Base-by-base conservation (phyloP, 30 jellyfish, hydroid and myxozoan species). In the Hydra vulgaris region DNA sequence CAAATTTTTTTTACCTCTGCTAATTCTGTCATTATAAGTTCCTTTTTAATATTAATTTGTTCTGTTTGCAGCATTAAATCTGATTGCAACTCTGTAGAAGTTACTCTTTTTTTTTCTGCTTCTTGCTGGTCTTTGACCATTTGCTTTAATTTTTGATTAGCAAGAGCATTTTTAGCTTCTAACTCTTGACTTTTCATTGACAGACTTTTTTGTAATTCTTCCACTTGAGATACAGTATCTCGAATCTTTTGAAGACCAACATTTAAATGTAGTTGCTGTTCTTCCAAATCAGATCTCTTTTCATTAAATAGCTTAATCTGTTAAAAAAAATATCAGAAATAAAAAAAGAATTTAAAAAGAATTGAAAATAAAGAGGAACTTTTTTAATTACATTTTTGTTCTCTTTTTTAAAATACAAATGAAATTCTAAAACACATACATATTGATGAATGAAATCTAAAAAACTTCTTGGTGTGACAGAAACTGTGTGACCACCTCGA, bases 91-190 rank as follows among this genome's bases (percentile, higher is more conserved):
- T 93, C 99, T 15, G 99, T 93, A 70, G 99, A 93, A 1, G 99
- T 93, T 0, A 93, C 99, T 54, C 95, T 84, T 88, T 93, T 93
- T 90, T 93, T 89, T 74, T 94, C 97, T 0, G 99, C 99, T 54
- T 94, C 97, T 84, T 94, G 99, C 72, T 94, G 99, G 70, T 94
- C 99, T 22, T 89, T 77, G 23, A 89, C 99, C 99, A 94, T 94
- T 77, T 88, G 97, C 69, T 88, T 88, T 56, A 94, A 76, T 73
- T 94, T 94, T 79, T 94, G 99, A 66, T 89, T 94, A 0, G 99
- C 99, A 3, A 88, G 88, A 7, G 97, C 93, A 83, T 94, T 94
- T 72, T 94, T 94, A 0, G 97, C 97, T 86, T 88, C 99, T 76
- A 94, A 73, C 70, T 94, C 99, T 80, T 89, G 94, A 73, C 97